A percentile compares a stretch with the other conserved stretches of the same genome.
phyloP scores from a whole-genome alignment of 2,797 vertebrate genomes.

The Phoeniculus purpureus region DNA sequence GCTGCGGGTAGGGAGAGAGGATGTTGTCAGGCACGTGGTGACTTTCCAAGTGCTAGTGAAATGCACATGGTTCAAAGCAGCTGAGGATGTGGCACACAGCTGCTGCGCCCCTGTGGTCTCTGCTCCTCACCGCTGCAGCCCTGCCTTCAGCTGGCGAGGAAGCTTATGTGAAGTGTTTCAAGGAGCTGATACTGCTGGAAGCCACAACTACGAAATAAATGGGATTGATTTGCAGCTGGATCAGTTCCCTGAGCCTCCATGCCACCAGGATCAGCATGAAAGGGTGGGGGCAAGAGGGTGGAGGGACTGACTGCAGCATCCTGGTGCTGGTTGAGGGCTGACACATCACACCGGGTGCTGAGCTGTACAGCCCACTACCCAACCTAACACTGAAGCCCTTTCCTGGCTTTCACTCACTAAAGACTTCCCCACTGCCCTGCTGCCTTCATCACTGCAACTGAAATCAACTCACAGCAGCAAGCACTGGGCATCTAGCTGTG shows the following conservation, averaged over 20 bases:
- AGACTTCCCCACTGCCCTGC: not conserved
- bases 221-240: not conserved
- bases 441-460: not conserved
- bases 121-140: fast-evolving
- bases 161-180: no score
- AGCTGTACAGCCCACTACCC: not conserved
- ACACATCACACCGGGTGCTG: not conserved
- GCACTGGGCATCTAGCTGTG: fast-evolving
- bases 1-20: no score
- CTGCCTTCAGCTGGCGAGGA: no score
- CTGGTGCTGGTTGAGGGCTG: fast-evolving
- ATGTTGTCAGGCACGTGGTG: no score
- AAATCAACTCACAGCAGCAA: not conserved
- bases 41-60: no score
- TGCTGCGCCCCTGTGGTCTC: no score
- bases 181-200: no score
- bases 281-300: not conserved
- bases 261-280: not conserved
- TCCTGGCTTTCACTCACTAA: not conserved
- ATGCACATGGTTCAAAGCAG: no score
- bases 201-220: no score
- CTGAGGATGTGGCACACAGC: no score
- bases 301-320: fast-evolving
- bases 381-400: not conserved
- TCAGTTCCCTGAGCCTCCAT: not conserved